A percentile compares a stretch with the other conserved stretches of the same genome.
phyloP scores from a whole-genome alignment of 53 echinoderm and acorn worm genomes.

The Actinopyga echinites region DNA sequence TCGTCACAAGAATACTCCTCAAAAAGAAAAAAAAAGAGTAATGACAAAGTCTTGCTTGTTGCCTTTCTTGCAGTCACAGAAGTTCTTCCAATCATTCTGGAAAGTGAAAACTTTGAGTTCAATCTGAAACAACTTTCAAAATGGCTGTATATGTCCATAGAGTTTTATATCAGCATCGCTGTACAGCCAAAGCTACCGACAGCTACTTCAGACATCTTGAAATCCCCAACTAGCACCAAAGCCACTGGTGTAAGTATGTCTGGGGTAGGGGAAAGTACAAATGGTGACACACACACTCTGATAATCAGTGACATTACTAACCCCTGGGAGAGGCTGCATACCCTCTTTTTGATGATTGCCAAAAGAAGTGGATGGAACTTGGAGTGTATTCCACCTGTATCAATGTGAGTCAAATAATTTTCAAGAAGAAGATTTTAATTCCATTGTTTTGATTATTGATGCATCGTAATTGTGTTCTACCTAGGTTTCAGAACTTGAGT shows the following conservation, averaged over 20 bases:
- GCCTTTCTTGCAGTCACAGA: slow-evolving; percentile 4
- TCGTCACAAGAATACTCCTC: not conserved
- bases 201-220: not conserved
- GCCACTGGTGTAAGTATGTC: not conserved
- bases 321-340: slow-evolving; percentile 16
- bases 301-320: slow-evolving; percentile 5
- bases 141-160: slow-evolving; percentile 5
- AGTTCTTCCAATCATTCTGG: slow-evolving; percentile 24
- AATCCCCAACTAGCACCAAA: not conserved
- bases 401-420: slow-evolving; percentile 2
- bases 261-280: not conserved
- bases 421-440: too few species aligned
- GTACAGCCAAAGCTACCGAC: not conserved
- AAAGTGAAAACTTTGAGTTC: not conserved
- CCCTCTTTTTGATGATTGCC: not conserved
- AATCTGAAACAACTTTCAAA: not conserved
- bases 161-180: slow-evolving; percentile 28
- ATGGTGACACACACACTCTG: not conserved
- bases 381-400: slow-evolving; percentile 7
- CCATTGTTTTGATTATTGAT: too few species aligned
- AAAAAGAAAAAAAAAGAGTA: not conserved
- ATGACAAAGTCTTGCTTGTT: not conserved
- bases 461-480: too few species aligned
- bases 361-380: slow-evolving; percentile 17
- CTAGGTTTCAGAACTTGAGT: too few species aligned